phyloP scores from a whole-genome alignment of 2,888 invertebrate species.

The Eupithecia centaureata region DNA sequence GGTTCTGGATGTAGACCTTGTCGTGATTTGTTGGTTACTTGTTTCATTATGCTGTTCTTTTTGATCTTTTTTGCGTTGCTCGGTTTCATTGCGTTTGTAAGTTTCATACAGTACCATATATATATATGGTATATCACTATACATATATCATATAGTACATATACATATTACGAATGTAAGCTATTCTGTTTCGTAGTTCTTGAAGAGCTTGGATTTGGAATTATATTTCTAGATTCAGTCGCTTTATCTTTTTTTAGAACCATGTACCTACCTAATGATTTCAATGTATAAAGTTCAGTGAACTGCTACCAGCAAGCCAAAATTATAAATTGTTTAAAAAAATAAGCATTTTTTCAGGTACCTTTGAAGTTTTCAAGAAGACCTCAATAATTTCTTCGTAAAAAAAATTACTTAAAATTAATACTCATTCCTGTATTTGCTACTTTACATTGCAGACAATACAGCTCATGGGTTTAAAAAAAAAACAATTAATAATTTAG shows the following conservation, averaged over 20 bases:
- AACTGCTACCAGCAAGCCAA: background rate
- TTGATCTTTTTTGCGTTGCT: background rate
- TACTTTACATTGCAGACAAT: too few species aligned
- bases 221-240: background rate
- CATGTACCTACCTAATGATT: background rate
- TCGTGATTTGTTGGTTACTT: conserved; percentile 9
- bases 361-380: too few species aligned
- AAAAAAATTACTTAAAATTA: too few species aligned
- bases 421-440: too few species aligned
- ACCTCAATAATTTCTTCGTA: too few species aligned
- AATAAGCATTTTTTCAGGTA: too few species aligned
- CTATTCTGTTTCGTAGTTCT: background rate
- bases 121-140: too few species aligned
- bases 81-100: background rate
- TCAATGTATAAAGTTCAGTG: background rate
- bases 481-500: too few species aligned
- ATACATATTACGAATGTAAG: background rate
- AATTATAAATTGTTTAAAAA: too few species aligned
- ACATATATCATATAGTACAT: too few species aligned
- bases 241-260: background rate
- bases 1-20: background rate
- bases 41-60: conserved; percentile 6
- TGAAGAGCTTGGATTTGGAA: background rate
- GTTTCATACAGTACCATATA: too few species aligned
- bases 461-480: too few species aligned